phyloP scores from a whole-genome alignment of 2,797 vertebrate genomes.

The Cercopithecus mitis region DNA sequence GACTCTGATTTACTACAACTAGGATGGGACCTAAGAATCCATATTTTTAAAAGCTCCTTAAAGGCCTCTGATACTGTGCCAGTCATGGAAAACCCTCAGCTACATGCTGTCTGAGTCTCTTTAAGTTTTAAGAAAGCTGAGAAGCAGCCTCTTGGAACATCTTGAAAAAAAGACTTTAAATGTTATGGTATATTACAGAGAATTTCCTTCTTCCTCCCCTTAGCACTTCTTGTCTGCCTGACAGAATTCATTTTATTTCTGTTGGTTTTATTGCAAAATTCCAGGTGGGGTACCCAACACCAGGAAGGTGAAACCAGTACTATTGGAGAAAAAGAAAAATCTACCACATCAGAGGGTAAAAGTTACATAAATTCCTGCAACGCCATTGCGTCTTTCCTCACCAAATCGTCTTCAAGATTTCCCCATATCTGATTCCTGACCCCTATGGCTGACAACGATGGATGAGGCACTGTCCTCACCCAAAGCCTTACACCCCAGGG shows the following conservation, averaged over 20 bases:
- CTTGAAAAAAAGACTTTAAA: background rate
- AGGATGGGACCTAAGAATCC: background rate
- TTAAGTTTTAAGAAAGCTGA: background rate
- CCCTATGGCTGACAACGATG: background rate
- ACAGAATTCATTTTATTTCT: conserved; percentile 4
- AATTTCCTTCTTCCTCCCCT: background rate
- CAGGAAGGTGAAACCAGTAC: background rate
- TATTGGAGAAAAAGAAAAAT: background rate
- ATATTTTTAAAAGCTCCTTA: background rate
- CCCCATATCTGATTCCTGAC: background rate
- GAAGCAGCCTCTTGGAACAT: background rate
- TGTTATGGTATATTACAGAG: background rate
- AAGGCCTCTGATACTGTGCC: background rate
- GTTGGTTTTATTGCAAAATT: background rate
- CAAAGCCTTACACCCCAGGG: background rate
- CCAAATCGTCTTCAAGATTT: background rate
- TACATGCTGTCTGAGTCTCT: background rate
- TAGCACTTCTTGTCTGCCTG: background rate
- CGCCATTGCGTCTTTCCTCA: background rate
- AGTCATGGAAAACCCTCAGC: background rate
- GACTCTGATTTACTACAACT: background rate
- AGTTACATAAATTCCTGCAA: background rate
- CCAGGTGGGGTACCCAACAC: background rate
- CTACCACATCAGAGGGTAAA: too few species aligned
- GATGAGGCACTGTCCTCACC: rapidly evolving